Percentiles rank a stretch among this genome's conserved stretches.
Conservation (phyloP, 2,113 vertebrate species). For the Accipiter cooperii region DNA sequence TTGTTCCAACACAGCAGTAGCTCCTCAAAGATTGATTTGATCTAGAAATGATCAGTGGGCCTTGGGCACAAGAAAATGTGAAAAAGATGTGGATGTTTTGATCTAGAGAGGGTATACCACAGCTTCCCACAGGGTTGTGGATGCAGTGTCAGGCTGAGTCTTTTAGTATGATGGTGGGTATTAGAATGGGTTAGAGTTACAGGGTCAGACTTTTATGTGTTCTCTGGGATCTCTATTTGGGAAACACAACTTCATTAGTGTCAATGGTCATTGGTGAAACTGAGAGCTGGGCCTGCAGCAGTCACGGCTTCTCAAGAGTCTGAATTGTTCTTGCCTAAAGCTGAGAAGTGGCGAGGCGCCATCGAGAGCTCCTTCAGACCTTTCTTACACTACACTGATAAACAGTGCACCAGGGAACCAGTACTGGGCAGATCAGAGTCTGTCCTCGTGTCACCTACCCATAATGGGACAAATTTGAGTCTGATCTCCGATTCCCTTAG, state of each 20-base stretch:
- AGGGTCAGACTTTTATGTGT: not conserved
- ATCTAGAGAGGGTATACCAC: not conserved
- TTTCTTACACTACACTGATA: not conserved
- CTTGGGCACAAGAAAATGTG: not conserved
- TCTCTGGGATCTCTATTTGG: not conserved
- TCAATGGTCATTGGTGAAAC: not conserved
- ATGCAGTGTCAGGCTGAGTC: not conserved
- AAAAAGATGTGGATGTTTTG: not conserved
- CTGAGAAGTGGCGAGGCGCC: not conserved
- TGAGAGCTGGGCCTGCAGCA: not conserved
- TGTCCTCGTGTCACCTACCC: not conserved
- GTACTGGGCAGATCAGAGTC: not conserved
- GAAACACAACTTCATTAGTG: not conserved
- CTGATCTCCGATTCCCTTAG: not conserved
- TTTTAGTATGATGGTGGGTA: not conserved
- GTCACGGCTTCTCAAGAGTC: not conserved
- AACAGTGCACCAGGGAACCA: not conserved
- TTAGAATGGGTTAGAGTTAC: not conserved
- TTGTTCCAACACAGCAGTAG: not conserved
- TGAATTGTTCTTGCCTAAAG: not conserved
- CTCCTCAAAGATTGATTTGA: not conserved
- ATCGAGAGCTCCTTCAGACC: not conserved
- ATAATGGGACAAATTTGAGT: not conserved
- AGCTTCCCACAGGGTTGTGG: not conserved
- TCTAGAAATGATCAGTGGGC: not conserved